A percentile compares a stretch with the other conserved stretches of the same genome.
Conservation (phyloP, 2,113 vertebrate genomes). For the Pyxicephalus adspersus region DNA sequence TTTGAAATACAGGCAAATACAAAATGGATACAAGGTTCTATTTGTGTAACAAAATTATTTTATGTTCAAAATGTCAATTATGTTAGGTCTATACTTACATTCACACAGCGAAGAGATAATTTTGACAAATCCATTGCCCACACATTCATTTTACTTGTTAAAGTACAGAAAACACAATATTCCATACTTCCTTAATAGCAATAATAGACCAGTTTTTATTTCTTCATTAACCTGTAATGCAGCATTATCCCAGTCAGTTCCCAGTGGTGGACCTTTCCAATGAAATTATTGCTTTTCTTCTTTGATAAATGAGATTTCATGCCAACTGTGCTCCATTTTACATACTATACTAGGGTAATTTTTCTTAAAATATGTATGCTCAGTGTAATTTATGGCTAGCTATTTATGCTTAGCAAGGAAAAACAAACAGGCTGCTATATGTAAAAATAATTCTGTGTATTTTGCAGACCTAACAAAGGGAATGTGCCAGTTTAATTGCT, state of each 20-base stretch:
- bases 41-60: not conserved
- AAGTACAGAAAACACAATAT: not conserved
- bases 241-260: constrained; percentile 16
- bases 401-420: constrained; percentile 28
- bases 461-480: constrained; percentile 34
- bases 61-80: not conserved
- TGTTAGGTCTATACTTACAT: not conserved
- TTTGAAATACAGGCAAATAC: too few species aligned
- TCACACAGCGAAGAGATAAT: too few species aligned
- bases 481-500: not conserved
- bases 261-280: constrained; percentile 3
- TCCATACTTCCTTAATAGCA: not conserved
- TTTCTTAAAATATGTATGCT: constrained; percentile 26
- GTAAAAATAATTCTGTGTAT: constrained; percentile 24
- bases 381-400: constrained; percentile 28
- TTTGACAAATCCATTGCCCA: too few species aligned
- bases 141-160: not conserved
- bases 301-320: constrained; percentile 20
- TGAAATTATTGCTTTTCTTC: constrained; percentile 11
- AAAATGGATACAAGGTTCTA: too few species aligned
- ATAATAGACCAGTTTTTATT: constrained; percentile 10
- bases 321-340: not conserved
- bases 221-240: constrained; percentile 22
- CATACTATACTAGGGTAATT: constrained; percentile 11
- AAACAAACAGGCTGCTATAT: constrained; percentile 26